phyloP scores from a whole-genome alignment of 1,140 invertebrate species.

The Drosophila repleta region DNA sequence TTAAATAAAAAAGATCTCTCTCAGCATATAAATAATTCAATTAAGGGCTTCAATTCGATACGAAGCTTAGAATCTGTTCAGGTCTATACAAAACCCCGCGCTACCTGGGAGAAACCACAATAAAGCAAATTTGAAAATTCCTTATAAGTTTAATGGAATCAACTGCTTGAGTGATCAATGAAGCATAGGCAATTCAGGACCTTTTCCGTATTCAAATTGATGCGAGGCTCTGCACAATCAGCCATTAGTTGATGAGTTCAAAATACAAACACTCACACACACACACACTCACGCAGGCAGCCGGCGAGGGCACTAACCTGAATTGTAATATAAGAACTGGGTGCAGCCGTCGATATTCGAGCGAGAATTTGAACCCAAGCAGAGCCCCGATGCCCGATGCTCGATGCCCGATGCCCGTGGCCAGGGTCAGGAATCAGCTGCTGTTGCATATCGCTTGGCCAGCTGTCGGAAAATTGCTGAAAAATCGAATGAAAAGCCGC shows the following conservation, averaged over 20 bases:
- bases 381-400: slow-evolving; percentile 20
- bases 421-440: slow-evolving; percentile 78
- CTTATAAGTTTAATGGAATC: slow-evolving; percentile 43
- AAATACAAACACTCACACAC: slow-evolving; percentile 45
- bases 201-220: slow-evolving; percentile 58
- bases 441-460: slow-evolving; percentile 71
- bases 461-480: slow-evolving; percentile 79
- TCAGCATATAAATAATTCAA: slow-evolving; percentile 32
- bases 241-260: slow-evolving; percentile 73
- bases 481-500: slow-evolving; percentile 75
- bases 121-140: slow-evolving; percentile 20
- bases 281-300: background rate
- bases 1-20: no score
- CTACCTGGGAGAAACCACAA: slow-evolving; percentile 26
- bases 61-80: slow-evolving; percentile 20
- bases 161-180: slow-evolving; percentile 53
- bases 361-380: slow-evolving; percentile 12
- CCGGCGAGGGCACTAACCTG: slow-evolving; percentile 68
- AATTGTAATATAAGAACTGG: slow-evolving; percentile 48
- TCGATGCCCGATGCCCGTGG: slow-evolving; percentile 29
- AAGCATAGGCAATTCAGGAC: slow-evolving; percentile 23
- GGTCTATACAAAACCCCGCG: background rate
- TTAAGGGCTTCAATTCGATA: slow-evolving; percentile 14
- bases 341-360: slow-evolving; percentile 40
- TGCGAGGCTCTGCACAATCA: slow-evolving; percentile 31